Evolutionary conservation across 2,113 vertebrate species (phyloP).

Genomic region (Pogonocichla stellata): DNA sequence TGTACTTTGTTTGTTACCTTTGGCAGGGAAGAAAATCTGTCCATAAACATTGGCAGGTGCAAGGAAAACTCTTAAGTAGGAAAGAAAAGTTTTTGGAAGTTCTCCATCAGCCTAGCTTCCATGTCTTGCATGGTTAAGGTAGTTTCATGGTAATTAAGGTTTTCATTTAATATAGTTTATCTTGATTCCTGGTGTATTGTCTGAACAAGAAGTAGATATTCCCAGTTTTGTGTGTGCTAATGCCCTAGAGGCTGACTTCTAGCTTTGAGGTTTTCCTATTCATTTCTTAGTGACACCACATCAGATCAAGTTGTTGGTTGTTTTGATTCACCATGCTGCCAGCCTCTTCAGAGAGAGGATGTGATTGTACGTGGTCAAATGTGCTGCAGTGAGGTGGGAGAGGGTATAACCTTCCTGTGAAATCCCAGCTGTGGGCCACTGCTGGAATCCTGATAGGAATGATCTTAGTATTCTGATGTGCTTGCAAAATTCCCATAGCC

Average conservation of each 20-base stretch:
- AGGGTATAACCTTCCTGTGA: not conserved
- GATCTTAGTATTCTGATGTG: not conserved
- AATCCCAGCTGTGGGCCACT: not conserved
- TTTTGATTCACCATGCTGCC: not conserved
- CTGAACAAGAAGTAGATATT: not conserved
- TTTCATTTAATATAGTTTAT: not conserved
- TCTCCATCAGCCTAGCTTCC: not conserved
- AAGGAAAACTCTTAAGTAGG: not conserved
- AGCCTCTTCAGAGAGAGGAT: not conserved
- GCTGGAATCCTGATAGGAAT: not conserved
- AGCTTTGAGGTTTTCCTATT: not conserved
- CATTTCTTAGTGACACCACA: not conserved
- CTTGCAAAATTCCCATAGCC: not conserved
- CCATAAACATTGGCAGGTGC: not conserved
- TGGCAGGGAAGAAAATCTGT: not conserved
- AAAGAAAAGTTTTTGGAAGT: not conserved
- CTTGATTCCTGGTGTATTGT: not conserved
- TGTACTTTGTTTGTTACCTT: not conserved
- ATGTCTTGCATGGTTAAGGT: rapidly evolving
- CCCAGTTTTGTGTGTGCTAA: not conserved
- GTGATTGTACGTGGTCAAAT: not conserved
- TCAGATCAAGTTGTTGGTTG: not conserved
- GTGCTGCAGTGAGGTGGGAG: not conserved
- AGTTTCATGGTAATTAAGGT: not conserved
- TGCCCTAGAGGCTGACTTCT: not conserved